Conservation (phyloP, 2,113 vertebrate genomes). For the Smithornis capensis region DNA sequence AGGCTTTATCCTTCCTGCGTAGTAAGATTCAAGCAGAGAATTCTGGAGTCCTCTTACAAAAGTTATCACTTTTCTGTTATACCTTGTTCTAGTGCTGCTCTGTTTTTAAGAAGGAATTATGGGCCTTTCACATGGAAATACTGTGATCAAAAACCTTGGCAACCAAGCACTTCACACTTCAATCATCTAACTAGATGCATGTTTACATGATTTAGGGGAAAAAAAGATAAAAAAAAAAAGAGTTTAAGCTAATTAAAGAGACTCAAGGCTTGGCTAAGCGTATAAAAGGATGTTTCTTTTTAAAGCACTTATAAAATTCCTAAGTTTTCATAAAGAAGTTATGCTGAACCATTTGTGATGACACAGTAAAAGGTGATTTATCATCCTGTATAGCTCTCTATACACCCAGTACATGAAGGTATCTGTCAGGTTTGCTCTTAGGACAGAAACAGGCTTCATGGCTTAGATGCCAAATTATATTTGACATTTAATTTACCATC, state of each 20-base stretch:
- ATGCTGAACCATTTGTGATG: background rate
- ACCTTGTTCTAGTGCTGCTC: background rate
- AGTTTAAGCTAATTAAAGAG: background rate
- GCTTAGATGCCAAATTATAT: conserved; percentile 58
- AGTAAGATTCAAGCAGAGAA: background rate
- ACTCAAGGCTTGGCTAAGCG: background rate
- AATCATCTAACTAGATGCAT: background rate
- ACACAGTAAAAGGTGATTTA: conserved; percentile 32
- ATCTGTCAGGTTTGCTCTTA: conserved; percentile 51
- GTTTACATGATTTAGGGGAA: background rate
- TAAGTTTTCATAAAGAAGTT: conserved; percentile 8
- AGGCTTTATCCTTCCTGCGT: background rate
- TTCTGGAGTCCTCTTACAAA: background rate
- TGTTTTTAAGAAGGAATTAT: background rate
- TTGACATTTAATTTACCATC: conserved; percentile 69
- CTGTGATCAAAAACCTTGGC: background rate
- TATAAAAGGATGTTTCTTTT: background rate
- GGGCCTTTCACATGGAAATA: background rate
- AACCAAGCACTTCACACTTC: background rate
- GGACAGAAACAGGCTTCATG: conserved; percentile 48
- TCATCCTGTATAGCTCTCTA: background rate
- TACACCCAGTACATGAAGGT: conserved; percentile 9
- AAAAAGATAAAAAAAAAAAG: too few relatives aligned
- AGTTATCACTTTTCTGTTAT: background rate
- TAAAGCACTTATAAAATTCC: background rate